These are phyloP conservation scores for Odocoileus virginianus DNA, from an alignment of 2,113 vertebrate genomes.

Conservation along the genomic window DNA sequence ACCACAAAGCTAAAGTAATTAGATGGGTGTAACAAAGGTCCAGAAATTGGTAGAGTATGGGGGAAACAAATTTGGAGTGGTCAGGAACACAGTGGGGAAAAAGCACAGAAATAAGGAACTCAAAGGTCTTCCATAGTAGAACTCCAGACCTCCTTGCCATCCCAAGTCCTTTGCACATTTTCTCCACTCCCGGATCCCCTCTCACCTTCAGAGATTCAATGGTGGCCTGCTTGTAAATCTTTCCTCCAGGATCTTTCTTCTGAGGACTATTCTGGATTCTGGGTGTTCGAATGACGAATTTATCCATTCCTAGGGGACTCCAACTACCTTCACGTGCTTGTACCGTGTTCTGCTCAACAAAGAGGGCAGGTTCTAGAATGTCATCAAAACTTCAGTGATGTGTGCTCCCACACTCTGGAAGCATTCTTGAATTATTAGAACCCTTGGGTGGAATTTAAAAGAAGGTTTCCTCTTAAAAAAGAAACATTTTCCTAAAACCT, in stretches of 20 bases:
- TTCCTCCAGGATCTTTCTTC: slow-evolving; percentile 69
- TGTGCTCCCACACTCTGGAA: background rate
- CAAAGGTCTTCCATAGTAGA: background rate
- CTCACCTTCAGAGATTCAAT: slow-evolving; percentile 93
- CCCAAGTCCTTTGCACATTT: background rate
- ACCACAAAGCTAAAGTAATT: background rate
- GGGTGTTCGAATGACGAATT: slow-evolving; percentile 85
- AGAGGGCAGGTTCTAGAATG: slow-evolving; percentile 22
- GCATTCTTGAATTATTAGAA: background rate
- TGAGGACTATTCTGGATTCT: slow-evolving; percentile 72
- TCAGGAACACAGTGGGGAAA: background rate
- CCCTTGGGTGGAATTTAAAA: background rate
- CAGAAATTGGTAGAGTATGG: background rate
- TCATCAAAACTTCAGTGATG: background rate
- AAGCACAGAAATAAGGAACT: background rate
- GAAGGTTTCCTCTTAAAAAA: background rate
- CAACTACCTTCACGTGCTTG: background rate
- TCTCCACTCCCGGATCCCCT: background rate
- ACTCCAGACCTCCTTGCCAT: background rate
- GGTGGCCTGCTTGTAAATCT: slow-evolving; percentile 88
- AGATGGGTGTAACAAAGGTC: background rate
- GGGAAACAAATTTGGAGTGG: background rate
- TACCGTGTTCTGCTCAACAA: slow-evolving; percentile 30
- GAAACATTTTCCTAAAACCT: background rate
- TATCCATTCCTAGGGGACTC: slow-evolving; percentile 84